phyloP scores from a whole-genome alignment of 2,113 vertebrate species.

The Naja naja region DNA sequence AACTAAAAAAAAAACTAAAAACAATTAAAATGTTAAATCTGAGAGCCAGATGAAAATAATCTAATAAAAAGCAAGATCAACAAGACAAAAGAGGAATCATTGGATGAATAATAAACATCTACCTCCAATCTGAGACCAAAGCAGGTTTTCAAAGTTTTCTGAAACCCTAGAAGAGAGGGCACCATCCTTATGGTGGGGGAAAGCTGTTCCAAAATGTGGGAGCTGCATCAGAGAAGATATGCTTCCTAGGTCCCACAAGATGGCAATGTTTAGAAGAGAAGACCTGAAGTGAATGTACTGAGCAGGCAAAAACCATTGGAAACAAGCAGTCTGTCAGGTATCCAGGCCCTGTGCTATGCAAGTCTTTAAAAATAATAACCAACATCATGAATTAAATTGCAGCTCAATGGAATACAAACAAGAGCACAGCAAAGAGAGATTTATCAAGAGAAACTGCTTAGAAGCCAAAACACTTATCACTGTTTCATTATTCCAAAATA shows the following conservation, averaged over 20 bases:
- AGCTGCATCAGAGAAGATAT: not conserved
- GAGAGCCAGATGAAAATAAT: not conserved
- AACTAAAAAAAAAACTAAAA: not conserved
- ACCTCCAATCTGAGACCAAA: not conserved
- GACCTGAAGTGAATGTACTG: not conserved
- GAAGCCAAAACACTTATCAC: not conserved
- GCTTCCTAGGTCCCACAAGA: not conserved
- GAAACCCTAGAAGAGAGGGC: not conserved
- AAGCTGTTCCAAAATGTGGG: not conserved
- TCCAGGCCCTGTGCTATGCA: not conserved
- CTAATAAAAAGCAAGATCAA: not conserved
- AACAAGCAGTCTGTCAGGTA: not conserved
- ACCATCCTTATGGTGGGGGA: not conserved
- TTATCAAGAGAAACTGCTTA: not conserved
- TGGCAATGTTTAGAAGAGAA: not conserved
- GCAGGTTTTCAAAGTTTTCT: not conserved
- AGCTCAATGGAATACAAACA: not conserved
- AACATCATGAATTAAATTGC: not conserved
- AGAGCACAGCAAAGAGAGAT: not conserved
- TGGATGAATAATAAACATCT: not conserved
- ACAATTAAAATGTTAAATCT: not conserved
- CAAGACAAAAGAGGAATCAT: not conserved
- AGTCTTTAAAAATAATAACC: not conserved
- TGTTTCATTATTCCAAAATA: not conserved
- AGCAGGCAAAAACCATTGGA: not conserved